Conservation (phyloP, 2,113 vertebrate species). For the Malurus cyaneus region DNA sequence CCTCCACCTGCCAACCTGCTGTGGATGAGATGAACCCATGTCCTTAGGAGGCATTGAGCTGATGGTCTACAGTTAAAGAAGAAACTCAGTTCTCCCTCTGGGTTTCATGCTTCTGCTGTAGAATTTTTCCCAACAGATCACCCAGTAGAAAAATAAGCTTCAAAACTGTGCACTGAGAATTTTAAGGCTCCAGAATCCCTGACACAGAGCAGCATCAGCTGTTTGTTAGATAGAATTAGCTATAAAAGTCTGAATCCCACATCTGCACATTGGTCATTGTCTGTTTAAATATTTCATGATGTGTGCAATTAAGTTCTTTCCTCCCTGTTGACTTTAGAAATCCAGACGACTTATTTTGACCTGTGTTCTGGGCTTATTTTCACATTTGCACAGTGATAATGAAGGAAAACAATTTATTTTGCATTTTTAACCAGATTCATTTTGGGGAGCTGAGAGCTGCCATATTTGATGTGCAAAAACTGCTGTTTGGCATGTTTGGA, state of each 20-base stretch:
- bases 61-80: neutral
- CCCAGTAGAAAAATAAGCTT: neutral
- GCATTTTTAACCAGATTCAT: neutral
- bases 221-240: neutral
- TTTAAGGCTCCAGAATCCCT: neutral
- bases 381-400: neutral
- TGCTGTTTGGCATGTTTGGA: conserved; percentile 7
- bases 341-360: neutral
- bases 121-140: neutral
- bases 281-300: conserved; percentile 20
- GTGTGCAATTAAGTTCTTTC: neutral
- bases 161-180: neutral
- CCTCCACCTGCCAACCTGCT: neutral
- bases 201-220: neutral
- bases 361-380: neutral
- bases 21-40: neutral
- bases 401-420: neutral
- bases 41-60: neutral
- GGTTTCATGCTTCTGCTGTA: neutral
- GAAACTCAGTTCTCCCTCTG: neutral
- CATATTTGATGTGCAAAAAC: neutral
- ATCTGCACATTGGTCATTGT: neutral
- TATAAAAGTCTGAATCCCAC: neutral
- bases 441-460: neutral
- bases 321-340: neutral